phyloP scores from a whole-genome alignment of 1,140 invertebrate species.

The Drosophila varians region DNA sequence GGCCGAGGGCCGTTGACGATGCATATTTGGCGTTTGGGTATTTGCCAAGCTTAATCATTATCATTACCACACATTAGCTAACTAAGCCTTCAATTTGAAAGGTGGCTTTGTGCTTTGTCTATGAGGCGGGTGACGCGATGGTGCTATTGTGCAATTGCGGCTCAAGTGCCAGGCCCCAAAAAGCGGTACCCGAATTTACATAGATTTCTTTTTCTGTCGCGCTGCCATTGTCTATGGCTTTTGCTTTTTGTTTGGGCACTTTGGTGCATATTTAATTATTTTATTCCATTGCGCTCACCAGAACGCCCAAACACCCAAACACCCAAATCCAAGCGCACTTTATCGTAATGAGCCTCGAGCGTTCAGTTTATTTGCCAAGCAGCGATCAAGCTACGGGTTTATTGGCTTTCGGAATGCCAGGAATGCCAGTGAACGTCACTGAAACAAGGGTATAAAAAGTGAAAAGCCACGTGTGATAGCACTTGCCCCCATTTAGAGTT shows the following conservation, averaged over 20 bases:
- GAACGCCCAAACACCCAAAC: constrained; percentile 30
- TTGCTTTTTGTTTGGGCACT: constrained; percentile 11
- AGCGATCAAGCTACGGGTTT: not conserved
- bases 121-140: constrained; percentile 25
- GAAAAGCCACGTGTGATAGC: not conserved
- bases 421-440: constrained; percentile 4
- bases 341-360: constrained; percentile 16
- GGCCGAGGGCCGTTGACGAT: constrained; percentile 9
- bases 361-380: constrained; percentile 15
- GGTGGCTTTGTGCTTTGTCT: constrained; percentile 59
- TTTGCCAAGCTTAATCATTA: constrained; percentile 75
- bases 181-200: constrained; percentile 66
- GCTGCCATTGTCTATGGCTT: constrained; percentile 21
- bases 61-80: constrained; percentile 75
- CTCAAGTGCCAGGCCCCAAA: constrained; percentile 38
- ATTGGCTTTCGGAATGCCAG: constrained; percentile 1
- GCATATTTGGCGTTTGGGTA: constrained; percentile 55
- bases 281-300: constrained; percentile 37
- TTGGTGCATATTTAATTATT: constrained; percentile 64
- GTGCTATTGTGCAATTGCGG: constrained; percentile 71
- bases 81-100: constrained; percentile 75
- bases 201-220: constrained; percentile 54
- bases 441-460: not conserved
- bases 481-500: not conserved
- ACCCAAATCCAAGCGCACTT: constrained; percentile 1